Percentiles rank a stretch among this genome's conserved stretches.
phyloP scores from a whole-genome alignment of 2,797 vertebrate species.

The Chloroceryle inda region DNA sequence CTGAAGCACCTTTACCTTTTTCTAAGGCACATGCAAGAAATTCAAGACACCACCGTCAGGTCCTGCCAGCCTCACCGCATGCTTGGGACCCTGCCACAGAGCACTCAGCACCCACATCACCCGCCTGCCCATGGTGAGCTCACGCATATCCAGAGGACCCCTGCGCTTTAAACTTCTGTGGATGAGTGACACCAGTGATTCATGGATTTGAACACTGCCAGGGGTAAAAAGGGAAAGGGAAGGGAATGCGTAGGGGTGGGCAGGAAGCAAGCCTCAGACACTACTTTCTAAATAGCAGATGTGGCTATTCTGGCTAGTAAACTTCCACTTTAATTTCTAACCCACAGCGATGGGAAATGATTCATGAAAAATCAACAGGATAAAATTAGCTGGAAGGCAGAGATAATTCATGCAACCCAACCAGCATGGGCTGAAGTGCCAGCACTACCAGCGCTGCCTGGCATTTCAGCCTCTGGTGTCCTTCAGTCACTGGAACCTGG shows the following conservation, averaged over 20 bases:
- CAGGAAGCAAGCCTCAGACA: constrained; percentile 66
- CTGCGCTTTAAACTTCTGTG: not conserved
- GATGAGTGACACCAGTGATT: not conserved
- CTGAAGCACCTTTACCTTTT: not conserved
- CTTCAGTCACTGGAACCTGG: constrained; percentile 54
- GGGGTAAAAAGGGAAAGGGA: constrained; percentile 51
- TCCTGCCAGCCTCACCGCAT: not conserved
- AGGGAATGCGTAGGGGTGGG: not conserved
- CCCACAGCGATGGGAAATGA: constrained; percentile 81
- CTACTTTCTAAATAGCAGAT: constrained; percentile 45
- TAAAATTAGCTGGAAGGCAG: constrained; percentile 81
- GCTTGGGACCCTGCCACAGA: not conserved
- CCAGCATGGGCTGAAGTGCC: constrained; percentile 37
- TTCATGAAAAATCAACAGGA: constrained; percentile 82
- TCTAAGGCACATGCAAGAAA: not conserved
- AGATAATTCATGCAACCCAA: constrained; percentile 72
- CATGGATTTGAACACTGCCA: not conserved
- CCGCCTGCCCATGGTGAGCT: not conserved
- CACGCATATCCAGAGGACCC: not conserved
- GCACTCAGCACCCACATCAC: not conserved
- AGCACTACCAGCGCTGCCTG: constrained; percentile 37
- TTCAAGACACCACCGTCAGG: fast-evolving
- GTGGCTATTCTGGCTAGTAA: constrained; percentile 66
- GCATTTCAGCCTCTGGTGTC: constrained; percentile 67
- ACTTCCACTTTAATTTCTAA: constrained; percentile 68